Evolutionary conservation across 2,888 invertebrate genomes (phyloP), one percentile per base, ranked within the genome.

Genomic region (Eupsilia transversa): DNA sequence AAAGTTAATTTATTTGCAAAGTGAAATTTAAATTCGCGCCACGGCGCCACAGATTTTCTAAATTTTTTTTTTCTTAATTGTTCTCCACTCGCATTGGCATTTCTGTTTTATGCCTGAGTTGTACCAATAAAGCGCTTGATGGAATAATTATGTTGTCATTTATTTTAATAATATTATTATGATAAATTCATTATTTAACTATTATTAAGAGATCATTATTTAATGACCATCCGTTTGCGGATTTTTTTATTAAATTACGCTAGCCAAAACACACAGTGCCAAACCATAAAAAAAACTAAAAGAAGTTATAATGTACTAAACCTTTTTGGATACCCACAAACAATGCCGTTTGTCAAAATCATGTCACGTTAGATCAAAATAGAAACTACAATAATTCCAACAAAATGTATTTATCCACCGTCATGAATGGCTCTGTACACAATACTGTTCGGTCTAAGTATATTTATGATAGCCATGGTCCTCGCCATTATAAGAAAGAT

Each of bases 401-500:
- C 76, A 85, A 83, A 85, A 87, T 83, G 86, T 65, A 69, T 85
- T 64, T 57, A 52, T 49, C 63, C 46, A 72, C 57, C 57, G 43
- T 46, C 57, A 64, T 85, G 87, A 91, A 95, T 96, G 96, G 96
- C 96, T 35, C 84, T 96, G 33, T 96, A 96, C 84, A 95, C 95
- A 43, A 95, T 96, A 89, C 88, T 96, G 72, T 94, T 96, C 77
- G 95, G 95, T 56, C 84, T 96, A 87, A 95, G 96, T 84, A 92
- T 96, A 89, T 96, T 96, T 87, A 89, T 96, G 92, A 96, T 96
- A 88, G 95, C 94, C 9, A 82, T 96, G 82, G 95, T 96, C 0
- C 90, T 96, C 74, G 93, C 95, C 7, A 89, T 96, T 43, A 96
- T 96, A 89, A 95, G 94, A 85, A 95, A 93, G 83, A 94, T 95